These are phyloP conservation scores for Athrips mouffetella DNA, from an alignment of 2,888 invertebrate genomes.

Conservation along the genomic window DNA sequence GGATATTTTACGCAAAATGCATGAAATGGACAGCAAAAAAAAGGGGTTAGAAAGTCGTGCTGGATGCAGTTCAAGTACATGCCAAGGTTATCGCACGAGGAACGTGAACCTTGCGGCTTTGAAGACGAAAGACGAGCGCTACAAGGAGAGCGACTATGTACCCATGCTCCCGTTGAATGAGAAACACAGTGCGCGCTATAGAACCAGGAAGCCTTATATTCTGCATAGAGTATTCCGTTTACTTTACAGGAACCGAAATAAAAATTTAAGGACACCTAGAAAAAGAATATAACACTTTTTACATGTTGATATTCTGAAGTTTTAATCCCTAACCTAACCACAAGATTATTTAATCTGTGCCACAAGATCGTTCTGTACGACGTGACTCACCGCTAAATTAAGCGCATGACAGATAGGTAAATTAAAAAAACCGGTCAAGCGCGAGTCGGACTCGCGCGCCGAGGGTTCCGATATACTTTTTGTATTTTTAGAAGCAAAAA, in stretches of 20 bases:
- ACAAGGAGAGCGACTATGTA: constrained; percentile 29
- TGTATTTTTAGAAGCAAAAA: too few species aligned
- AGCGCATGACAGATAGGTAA: too few species aligned
- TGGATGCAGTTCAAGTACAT: neutral
- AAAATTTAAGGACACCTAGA: neutral
- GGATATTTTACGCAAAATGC: constrained; percentile 44
- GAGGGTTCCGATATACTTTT: too few species aligned
- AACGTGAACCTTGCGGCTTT: constrained; percentile 32
- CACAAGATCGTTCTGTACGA: too few species aligned
- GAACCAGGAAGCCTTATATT: constrained; percentile 41
- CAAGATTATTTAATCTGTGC: too few species aligned
- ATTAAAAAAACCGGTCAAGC: too few species aligned
- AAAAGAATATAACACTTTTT: neutral
- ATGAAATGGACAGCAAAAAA: constrained; percentile 35
- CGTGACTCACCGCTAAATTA: too few species aligned
- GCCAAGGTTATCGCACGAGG: constrained; percentile 35
- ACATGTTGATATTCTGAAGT: neutral
- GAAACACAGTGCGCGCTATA: constrained; percentile 37
- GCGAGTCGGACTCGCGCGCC: too few species aligned
- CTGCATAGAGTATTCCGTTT: constrained; percentile 47
- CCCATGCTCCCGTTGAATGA: constrained; percentile 31
- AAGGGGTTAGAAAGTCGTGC: constrained; percentile 13
- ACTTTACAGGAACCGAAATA: constrained; percentile 40
- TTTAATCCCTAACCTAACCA: too few species aligned
- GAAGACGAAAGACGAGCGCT: constrained; percentile 20